These are phyloP conservation scores for Tadarida brasiliensis DNA, from an alignment of 2,797 vertebrate species.

Conservation along the genomic window DNA sequence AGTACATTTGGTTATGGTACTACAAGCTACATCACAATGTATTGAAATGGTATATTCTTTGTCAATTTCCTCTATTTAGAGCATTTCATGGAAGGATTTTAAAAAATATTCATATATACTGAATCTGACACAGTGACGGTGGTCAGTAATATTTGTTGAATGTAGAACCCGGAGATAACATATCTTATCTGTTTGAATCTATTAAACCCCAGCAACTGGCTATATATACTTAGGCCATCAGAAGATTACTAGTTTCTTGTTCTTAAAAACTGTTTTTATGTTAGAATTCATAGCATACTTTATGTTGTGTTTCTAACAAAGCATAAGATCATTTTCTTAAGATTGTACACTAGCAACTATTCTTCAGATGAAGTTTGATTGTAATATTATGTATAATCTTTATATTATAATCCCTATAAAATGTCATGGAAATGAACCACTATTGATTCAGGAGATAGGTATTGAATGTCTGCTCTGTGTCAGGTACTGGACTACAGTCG, in stretches of 20 bases:
- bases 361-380: slow-evolving; percentile 10
- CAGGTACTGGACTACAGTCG: not conserved
- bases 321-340: not conserved
- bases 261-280: not conserved
- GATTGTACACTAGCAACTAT: not conserved
- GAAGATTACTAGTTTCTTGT: not conserved
- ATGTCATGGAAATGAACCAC: not conserved
- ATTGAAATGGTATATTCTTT: not conserved
- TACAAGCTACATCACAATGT: not conserved
- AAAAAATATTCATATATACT: not conserved
- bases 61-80: not conserved
- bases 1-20: not conserved
- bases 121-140: not conserved
- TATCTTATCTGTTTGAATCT: not conserved
- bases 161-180: not conserved
- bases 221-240: not conserved
- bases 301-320: not conserved
- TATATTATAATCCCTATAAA: not conserved
- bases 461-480: not conserved
- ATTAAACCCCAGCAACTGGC: not conserved
- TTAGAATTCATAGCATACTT: not conserved
- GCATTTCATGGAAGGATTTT: not conserved
- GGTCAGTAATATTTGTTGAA: not conserved
- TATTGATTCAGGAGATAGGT: not conserved
- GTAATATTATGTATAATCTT: not conserved